Evolutionary conservation across 2,113 vertebrate genomes (phyloP).

Genomic region (Indicator maculatus): DNA sequence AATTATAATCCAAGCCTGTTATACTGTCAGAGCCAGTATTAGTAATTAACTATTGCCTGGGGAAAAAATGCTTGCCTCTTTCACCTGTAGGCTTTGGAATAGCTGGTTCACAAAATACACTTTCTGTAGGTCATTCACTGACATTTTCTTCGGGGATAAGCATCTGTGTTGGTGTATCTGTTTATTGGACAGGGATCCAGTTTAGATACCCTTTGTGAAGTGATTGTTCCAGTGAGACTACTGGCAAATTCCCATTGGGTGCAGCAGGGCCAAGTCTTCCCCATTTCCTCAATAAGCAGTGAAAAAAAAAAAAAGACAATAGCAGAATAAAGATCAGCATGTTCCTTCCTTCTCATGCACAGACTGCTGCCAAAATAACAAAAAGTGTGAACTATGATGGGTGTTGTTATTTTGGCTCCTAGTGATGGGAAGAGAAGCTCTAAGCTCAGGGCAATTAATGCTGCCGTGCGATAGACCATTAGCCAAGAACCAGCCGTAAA

Average conservation of each 20-base stretch:
- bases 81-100: neutral
- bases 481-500: neutral
- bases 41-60: neutral
- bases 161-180: neutral
- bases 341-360: neutral
- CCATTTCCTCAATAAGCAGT: neutral
- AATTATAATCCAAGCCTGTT: neutral
- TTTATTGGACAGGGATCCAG: neutral
- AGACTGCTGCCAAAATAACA: neutral
- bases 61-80: neutral
- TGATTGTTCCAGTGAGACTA: neutral
- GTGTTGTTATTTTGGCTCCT: conserved; percentile 6
- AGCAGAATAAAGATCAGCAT: neutral
- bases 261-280: neutral
- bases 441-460: neutral
- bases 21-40: neutral
- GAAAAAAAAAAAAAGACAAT: neutral
- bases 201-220: neutral
- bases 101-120: neutral
- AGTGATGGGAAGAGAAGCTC: neutral
- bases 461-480: neutral
- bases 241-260: neutral
- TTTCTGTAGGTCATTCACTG: neutral
- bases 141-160: neutral
- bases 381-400: neutral